Evolutionary conservation across 35 echinoderm and acorn worm genomes (phyloP), one percentile per base, ranked within the genome.

Genomic region (Lytechinus variegatus): DNA sequence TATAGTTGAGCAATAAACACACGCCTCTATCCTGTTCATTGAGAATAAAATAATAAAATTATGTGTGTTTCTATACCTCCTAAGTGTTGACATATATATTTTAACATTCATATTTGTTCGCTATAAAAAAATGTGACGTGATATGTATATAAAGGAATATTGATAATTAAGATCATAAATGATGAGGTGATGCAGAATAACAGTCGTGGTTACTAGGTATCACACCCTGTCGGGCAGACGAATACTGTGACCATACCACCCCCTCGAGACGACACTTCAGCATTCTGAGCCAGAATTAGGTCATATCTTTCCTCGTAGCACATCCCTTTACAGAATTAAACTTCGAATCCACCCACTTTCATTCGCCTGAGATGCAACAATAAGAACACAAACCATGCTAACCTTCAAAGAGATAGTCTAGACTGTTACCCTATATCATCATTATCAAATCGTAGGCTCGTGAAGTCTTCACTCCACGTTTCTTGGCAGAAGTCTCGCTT

Each of bases 271-370:
- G 27, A 93, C 19, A 28, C 92, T 57, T 27, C n/a, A 11, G 92
- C 10, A 54, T 55, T 21, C 52, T 27, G 29, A 52, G 88, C 28
- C 29, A 54, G 55, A 93, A 93, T 55, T 93, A 24, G 92, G 92
- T 93, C 92, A 57, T 57, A 93, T 93, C 92, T 93, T 53, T 93
- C 92, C 92, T 9, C 92, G 52, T 93, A 19, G 53, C 28, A 54
- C 92, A 93, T 93, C 92, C 92, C 90, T 11, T 79, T 79, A 24
- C 66, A 93, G 92, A 93, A 93, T 24, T 28, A 93, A 44, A 93
- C 28, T 56, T 93, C 92, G 53, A 93, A 93, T 93, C 92, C 92
- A 93, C 92, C 92, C 92, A 93, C 92, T 93, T 93, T 9, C 19
- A 93, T 93, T 9, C 92, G 14, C 53, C 21, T 93, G 57, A 93